Percentiles rank a stretch among this genome's conserved stretches.
These are phyloP conservation scores for Eleginops maclovinus DNA, from an alignment of 2,113 vertebrate genomes.

Conservation along the genomic window DNA sequence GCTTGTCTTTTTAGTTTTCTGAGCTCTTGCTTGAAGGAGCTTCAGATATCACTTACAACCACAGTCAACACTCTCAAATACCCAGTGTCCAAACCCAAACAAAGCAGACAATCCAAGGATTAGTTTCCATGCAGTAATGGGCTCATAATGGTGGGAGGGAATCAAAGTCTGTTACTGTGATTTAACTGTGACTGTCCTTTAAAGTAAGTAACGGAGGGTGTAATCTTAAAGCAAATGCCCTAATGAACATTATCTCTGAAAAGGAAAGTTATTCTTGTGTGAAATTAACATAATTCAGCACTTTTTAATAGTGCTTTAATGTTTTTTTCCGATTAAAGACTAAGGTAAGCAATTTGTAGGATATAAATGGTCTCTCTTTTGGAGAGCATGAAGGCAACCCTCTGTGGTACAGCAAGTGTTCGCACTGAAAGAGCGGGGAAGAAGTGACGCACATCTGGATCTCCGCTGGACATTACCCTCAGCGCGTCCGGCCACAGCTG, in stretches of 20 bases:
- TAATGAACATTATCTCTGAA: neutral
- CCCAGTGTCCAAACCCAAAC: constrained; percentile 75
- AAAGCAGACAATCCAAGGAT: constrained; percentile 75
- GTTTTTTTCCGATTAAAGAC: constrained; percentile 15
- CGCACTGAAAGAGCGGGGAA: constrained; percentile 60
- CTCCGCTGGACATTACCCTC: constrained; percentile 58
- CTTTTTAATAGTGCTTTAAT: neutral
- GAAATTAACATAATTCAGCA: constrained; percentile 27
- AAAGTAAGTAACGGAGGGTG: constrained; percentile 11
- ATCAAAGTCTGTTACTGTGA: constrained; percentile 59
- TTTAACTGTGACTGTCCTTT: constrained; percentile 52
- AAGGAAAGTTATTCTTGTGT: constrained; percentile 6
- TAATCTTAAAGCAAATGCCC: constrained; percentile 14
- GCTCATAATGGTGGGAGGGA: constrained; percentile 61
- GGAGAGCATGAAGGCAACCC: constrained; percentile 39
- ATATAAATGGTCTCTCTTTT: constrained; percentile 46
- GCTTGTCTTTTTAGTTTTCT: constrained; percentile 70
- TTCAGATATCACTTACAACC: constrained; percentile 59
- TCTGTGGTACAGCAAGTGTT: constrained; percentile 64
- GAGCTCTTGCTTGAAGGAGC: constrained; percentile 57
- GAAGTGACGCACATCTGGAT: constrained; percentile 84
- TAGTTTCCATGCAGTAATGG: constrained; percentile 71
- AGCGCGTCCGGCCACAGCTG: constrained; percentile 76
- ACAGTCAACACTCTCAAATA: constrained; percentile 69
- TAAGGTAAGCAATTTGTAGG: constrained; percentile 52